Conservation (phyloP, 2,797 vertebrate species). For the Chelon labrosus region DNA sequence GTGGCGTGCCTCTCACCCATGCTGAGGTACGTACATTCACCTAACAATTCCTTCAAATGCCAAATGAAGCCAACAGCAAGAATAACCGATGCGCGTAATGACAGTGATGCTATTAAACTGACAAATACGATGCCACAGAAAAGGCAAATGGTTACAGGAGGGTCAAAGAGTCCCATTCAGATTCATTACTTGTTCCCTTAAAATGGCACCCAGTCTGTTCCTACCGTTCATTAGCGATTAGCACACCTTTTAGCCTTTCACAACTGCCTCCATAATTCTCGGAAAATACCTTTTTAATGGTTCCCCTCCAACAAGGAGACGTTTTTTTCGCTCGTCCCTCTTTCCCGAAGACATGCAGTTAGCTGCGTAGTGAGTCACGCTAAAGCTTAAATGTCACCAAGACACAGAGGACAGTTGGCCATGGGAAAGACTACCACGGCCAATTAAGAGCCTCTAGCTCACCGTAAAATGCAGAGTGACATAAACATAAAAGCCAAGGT, state of each 20-base stretch:
- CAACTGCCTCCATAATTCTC: slow-evolving; percentile 79
- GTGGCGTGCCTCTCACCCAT: slow-evolving; percentile 53
- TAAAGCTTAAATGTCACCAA: slow-evolving; percentile 78
- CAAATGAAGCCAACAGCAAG: slow-evolving; percentile 74
- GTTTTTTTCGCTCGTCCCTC: slow-evolving; percentile 55
- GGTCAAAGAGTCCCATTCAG: slow-evolving; percentile 77
- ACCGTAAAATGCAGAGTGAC: slow-evolving; percentile 67
- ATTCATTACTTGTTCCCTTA: slow-evolving; percentile 81
- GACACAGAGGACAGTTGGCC: slow-evolving; percentile 61
- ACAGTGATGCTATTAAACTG: slow-evolving; percentile 79
- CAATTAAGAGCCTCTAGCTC: slow-evolving; percentile 78
- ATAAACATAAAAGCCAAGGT: slow-evolving; percentile 74
- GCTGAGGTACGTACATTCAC: slow-evolving; percentile 24
- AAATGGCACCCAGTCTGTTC: slow-evolving; percentile 81
- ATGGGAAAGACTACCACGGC: slow-evolving; percentile 60
- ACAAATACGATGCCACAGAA: slow-evolving; percentile 73
- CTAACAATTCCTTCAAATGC: slow-evolving; percentile 75
- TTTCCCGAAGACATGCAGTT: slow-evolving; percentile 69
- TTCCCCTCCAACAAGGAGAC: slow-evolving; percentile 66
- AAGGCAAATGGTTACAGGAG: slow-evolving; percentile 75
- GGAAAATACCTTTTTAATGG: slow-evolving; percentile 82
- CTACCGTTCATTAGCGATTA: slow-evolving; percentile 82
- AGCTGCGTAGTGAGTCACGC: slow-evolving; percentile 72
- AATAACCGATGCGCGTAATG: slow-evolving; percentile 77
- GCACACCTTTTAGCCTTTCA: slow-evolving; percentile 78